These are phyloP conservation scores for Geophilus truncorum DNA, from an alignment of 2,888 invertebrate genomes.

Conservation along the genomic window DNA sequence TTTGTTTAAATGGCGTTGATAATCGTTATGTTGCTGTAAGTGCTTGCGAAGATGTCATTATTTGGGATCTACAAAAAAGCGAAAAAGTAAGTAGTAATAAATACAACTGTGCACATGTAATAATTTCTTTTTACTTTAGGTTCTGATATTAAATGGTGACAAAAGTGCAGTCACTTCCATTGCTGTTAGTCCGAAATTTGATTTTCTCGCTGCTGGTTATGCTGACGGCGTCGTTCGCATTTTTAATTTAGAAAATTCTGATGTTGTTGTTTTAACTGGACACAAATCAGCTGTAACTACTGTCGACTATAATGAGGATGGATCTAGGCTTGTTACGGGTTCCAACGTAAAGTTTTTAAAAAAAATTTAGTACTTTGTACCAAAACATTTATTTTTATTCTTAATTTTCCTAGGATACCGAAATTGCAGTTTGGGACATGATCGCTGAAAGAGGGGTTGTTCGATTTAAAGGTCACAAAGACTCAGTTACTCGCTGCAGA, in stretches of 20 bases:
- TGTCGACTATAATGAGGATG: constrained; percentile 73
- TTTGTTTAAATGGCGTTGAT: constrained; percentile 68
- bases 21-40: constrained; percentile 85
- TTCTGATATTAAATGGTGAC: constrained; percentile 73
- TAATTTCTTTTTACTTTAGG: constrained; percentile 53
- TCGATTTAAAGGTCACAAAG: constrained; percentile 87
- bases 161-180: constrained; percentile 72
- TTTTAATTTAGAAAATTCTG: constrained; percentile 69
- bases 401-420: constrained; percentile 63
- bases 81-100: constrained; percentile 54
- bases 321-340: constrained; percentile 82
- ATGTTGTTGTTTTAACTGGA: constrained; percentile 65
- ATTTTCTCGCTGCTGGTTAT: constrained; percentile 85
- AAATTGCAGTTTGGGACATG: constrained; percentile 90
- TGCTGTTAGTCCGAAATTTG: constrained; percentile 67
- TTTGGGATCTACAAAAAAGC: constrained; percentile 88
- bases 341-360: constrained; percentile 65
- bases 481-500: constrained; percentile 72
- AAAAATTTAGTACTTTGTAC: neutral
- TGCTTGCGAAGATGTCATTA: constrained; percentile 84
- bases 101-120: neutral
- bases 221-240: constrained; percentile 80
- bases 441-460: constrained; percentile 85
- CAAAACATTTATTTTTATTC: neutral
- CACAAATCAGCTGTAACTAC: constrained; percentile 79